phyloP scores from a whole-genome alignment of 2,888 invertebrate genomes.

The Clepsis dumicolana region DNA sequence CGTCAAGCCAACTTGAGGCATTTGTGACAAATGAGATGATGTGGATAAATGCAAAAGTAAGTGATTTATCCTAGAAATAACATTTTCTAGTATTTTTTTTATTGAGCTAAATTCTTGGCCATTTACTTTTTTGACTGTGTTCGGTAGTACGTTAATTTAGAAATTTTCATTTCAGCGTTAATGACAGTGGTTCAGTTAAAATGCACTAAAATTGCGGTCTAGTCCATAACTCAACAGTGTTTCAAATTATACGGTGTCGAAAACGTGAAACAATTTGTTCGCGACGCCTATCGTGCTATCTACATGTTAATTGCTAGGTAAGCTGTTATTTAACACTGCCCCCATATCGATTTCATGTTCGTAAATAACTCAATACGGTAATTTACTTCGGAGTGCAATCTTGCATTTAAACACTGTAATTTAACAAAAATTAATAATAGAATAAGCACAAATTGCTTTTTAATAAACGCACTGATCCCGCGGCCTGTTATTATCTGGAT shows the following conservation, averaged over 20 bases:
- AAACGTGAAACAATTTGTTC: slow-evolving; percentile 15
- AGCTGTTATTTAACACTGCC: slow-evolving; percentile 22
- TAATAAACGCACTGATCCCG: slow-evolving; percentile 64
- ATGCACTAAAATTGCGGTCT: neutral
- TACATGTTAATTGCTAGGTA: slow-evolving; percentile 15
- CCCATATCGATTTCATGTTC: slow-evolving; percentile 43
- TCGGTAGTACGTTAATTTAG: neutral
- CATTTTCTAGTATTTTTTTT: too few relatives aligned
- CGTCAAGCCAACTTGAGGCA: too few relatives aligned
- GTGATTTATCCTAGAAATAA: too few relatives aligned
- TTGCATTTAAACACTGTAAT: slow-evolving; percentile 59
- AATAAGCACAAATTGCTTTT: slow-evolving; percentile 72
- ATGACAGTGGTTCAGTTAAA: neutral
- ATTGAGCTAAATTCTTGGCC: too few relatives aligned
- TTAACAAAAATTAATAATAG: slow-evolving; percentile 68
- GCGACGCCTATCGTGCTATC: slow-evolving; percentile 18
- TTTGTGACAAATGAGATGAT: too few relatives aligned
- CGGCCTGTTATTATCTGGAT: slow-evolving; percentile 62
- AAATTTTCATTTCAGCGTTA: neutral
- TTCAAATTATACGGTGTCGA: slow-evolving; percentile 16
- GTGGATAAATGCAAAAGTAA: too few relatives aligned
- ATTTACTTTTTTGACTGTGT: too few relatives aligned
- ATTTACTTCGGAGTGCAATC: slow-evolving; percentile 54
- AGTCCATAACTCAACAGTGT: neutral
- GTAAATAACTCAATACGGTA: slow-evolving; percentile 57